Base-by-base conservation (phyloP, 2,113 vertebrate genomes). In the Lepisosteus osseus region DNA sequence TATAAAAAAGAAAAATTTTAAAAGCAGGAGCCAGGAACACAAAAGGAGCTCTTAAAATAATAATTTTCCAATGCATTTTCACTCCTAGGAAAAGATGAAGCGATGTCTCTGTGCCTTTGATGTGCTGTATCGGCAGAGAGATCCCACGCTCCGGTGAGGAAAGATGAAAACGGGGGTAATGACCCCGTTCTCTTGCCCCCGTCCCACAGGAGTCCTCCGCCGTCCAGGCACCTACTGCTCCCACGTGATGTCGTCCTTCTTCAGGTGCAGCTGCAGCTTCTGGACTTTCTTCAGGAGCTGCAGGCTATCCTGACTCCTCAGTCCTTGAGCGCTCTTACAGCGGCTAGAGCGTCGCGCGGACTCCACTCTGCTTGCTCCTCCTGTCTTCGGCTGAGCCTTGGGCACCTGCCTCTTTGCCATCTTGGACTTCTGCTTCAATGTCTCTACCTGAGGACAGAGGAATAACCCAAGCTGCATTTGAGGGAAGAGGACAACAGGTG, bases 211-310 rank as follows among this genome's bases (percentile, higher is more conserved):
- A 29, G 6, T 0, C n/a, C 47, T 17, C 45, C 14, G 47, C 6
- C 57, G 72, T 73, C 3, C 44, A 67, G 51, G 61, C 70, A n/a
- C 29, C 73, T 91, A 90, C n/a, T 90, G 78, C 80, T 96, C 92
- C 95, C 93, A 98, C 57, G 77, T 76, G 47, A 94, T 75, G 79
- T 93, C 89, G 54, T 93, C 84, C 75, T 87, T 89, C 77, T 91
- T 91, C 65, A 98, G 85, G 68, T 87, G 80, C 67, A 84, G 87
- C 67, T 90, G 93, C 72, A 98, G 86, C 81, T 90, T 94, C 81
- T 87, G 91, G 5, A 92, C 87, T 79, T 84, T 88, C 78, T 85
- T 74, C 72, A 95, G 91, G 41, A 93, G 86, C 74, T 86, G 87
- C 74, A 90, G 90, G 71, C 86, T 91, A 17, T 68, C 83, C 63